A percentile compares a stretch with the other conserved stretches of the same genome.
Conservation (phyloP, 1,140 invertebrate species). For the Tetragonula clypearis region DNA sequence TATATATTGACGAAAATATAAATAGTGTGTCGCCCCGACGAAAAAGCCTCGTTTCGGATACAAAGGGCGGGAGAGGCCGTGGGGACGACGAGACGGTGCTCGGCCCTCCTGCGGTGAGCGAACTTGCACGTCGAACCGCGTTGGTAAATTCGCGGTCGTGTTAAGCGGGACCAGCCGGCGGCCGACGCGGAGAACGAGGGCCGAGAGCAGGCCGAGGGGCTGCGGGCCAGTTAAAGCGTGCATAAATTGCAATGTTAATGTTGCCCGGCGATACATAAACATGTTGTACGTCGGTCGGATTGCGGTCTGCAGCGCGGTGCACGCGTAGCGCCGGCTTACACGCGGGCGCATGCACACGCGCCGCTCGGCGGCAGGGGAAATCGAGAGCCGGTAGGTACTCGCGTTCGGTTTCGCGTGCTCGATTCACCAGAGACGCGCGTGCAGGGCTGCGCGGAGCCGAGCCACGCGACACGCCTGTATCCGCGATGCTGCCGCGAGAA, state of each 20-base stretch:
- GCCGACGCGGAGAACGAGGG: constrained; percentile 20
- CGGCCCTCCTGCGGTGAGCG: constrained; percentile 59
- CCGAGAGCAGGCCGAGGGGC: constrained; percentile 35
- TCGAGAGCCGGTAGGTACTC: not conserved
- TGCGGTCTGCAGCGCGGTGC: constrained; percentile 70
- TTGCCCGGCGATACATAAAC: constrained; percentile 77
- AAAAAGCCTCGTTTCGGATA: constrained; percentile 29
- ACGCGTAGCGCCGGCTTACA: constrained; percentile 50
- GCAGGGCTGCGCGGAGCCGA: constrained; percentile 20
- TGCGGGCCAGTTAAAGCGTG: constrained; percentile 72
- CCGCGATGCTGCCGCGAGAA: constrained; percentile 23
- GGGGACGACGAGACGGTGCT: constrained; percentile 19
- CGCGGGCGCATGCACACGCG: constrained; percentile 15
- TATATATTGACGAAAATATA: constrained; percentile 49
- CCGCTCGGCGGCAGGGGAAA: not conserved
- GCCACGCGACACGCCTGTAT: constrained; percentile 25
- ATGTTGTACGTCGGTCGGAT: constrained; percentile 77
- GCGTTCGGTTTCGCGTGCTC: constrained; percentile 41
- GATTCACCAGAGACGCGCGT: constrained; percentile 1
- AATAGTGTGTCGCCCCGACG: constrained; percentile 52
- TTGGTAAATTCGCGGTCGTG: constrained; percentile 74
- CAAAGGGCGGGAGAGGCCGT: not conserved
- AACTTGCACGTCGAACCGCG: constrained; percentile 69
- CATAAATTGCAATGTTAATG: constrained; percentile 80
- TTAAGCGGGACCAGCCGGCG: constrained; percentile 64